Evolutionary conservation across 2,888 invertebrate genomes (phyloP).

Genomic region (Halocaridina rubra): DNA sequence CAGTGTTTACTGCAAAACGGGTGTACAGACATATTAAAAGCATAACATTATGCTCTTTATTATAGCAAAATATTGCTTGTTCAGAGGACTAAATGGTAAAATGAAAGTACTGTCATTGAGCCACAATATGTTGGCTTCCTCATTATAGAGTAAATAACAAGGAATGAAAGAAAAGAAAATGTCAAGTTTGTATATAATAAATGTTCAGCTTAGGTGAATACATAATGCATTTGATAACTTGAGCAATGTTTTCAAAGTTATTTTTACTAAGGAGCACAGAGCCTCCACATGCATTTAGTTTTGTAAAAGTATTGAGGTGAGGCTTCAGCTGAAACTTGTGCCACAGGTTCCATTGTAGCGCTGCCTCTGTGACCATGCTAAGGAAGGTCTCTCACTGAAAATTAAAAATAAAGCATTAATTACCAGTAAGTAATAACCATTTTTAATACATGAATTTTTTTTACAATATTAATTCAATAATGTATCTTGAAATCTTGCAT

Average conservation of each 20-base stretch:
- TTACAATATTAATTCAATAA: neutral
- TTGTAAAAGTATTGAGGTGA: too few species aligned
- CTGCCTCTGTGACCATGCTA: constrained; percentile 22
- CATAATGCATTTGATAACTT: too few species aligned
- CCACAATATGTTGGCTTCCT: too few species aligned
- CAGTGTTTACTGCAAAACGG: neutral
- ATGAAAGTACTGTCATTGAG: too few species aligned
- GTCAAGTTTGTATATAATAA: neutral
- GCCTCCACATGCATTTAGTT: too few species aligned
- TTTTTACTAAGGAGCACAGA: too few species aligned
- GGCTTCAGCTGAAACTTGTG: neutral
- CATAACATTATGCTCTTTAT: neutral
- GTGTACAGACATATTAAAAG: neutral
- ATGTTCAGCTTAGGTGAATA: too few species aligned
- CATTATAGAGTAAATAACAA: too few species aligned
- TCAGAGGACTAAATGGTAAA: too few species aligned
- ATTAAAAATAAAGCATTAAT: neutral
- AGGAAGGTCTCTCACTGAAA: constrained; percentile 57
- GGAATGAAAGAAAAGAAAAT: neutral
- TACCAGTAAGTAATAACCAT: neutral
- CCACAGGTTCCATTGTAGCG: constrained; percentile 22
- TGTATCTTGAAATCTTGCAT: too few species aligned
- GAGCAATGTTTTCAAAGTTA: too few species aligned
- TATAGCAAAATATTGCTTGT: too few species aligned
- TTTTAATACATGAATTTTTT: neutral